These are phyloP conservation scores for Drosophila pseudoobscura DNA, from an alignment of 1,140 invertebrate genomes.

Conservation along the genomic window DNA sequence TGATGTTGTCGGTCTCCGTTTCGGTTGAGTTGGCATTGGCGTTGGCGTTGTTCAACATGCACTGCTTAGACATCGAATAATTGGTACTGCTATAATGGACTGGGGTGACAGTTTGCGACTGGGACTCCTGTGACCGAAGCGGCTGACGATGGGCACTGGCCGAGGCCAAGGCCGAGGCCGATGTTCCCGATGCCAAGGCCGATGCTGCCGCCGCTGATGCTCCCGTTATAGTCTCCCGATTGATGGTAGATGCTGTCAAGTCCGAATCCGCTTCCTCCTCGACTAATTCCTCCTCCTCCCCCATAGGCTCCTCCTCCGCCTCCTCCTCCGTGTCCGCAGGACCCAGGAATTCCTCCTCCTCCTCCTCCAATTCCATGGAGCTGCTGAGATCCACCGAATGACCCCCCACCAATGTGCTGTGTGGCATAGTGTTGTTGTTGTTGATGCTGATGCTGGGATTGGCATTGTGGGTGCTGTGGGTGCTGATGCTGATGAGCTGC, in stretches of 20 bases:
- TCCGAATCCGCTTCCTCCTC: slow-evolving; percentile 83
- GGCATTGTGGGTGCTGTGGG: slow-evolving; percentile 44
- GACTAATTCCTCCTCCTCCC: slow-evolving; percentile 80
- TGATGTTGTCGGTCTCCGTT: slow-evolving; percentile 83
- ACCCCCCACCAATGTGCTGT: slow-evolving; percentile 68
- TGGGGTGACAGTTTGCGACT: slow-evolving; percentile 83
- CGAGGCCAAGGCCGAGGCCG: slow-evolving; percentile 57
- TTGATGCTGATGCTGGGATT: slow-evolving; percentile 43
- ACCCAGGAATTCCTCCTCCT: slow-evolving; percentile 58
- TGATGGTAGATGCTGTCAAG: slow-evolving; percentile 83
- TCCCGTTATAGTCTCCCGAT: slow-evolving; percentile 83
- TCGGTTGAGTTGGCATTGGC: slow-evolving; percentile 81
- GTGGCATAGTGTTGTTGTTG: slow-evolving; percentile 72
- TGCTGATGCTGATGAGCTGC: slow-evolving; percentile 80
- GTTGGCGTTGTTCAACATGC: slow-evolving; percentile 81
- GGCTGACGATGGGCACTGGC: slow-evolving; percentile 77
- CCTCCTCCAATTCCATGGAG: slow-evolving; percentile 83
- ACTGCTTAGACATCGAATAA: slow-evolving; percentile 84
- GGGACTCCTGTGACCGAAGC: slow-evolving; percentile 82
- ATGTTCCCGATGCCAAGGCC: slow-evolving; percentile 45
- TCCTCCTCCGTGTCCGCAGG: slow-evolving; percentile 74
- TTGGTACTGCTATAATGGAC: slow-evolving; percentile 84
- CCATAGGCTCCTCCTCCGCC: slow-evolving; percentile 69
- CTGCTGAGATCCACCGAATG: slow-evolving; percentile 83
- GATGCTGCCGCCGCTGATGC: slow-evolving; percentile 64